Evolutionary conservation across 2,888 invertebrate genomes (phyloP).

Genomic region (Hetaerina titia): DNA sequence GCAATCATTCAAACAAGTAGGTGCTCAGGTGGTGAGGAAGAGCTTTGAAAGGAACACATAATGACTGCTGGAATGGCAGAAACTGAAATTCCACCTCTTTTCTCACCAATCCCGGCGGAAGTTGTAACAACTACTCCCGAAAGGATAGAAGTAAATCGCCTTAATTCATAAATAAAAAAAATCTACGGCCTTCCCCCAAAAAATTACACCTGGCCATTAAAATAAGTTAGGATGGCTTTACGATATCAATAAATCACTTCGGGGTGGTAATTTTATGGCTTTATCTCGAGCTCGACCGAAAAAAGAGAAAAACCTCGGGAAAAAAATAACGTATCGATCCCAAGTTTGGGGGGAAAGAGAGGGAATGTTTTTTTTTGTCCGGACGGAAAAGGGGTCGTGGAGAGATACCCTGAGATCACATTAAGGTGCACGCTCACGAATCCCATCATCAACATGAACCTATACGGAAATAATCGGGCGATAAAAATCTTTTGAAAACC

Average conservation of each 20-base stretch:
- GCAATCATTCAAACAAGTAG: conserved; percentile 3
- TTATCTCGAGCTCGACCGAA: background rate
- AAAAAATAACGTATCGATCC: background rate
- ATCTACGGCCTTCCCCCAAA: background rate
- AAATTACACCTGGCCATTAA: background rate
- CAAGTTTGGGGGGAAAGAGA: background rate
- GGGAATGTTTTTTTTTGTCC: background rate
- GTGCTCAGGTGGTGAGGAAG: background rate
- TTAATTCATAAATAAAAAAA: background rate
- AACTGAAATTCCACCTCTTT: background rate
- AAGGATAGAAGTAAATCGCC: background rate
- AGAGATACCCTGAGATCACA: background rate
- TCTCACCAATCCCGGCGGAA: background rate
- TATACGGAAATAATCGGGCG: conserved; percentile 19
- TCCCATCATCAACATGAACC: conserved; percentile 27
- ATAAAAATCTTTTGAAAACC: conserved; percentile 7
- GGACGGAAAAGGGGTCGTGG: conserved; percentile 16
- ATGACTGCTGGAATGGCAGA: background rate
- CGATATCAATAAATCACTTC: conserved; percentile 25
- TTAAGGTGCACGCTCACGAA: background rate
- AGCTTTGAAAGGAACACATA: background rate
- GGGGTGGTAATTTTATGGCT: conserved; percentile 22
- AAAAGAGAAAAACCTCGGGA: background rate
- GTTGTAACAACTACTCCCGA: background rate
- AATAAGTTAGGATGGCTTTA: conserved; percentile 14